Evolutionary conservation across 2,797 vertebrate genomes (phyloP).

Genomic region (Psittacula echo): DNA sequence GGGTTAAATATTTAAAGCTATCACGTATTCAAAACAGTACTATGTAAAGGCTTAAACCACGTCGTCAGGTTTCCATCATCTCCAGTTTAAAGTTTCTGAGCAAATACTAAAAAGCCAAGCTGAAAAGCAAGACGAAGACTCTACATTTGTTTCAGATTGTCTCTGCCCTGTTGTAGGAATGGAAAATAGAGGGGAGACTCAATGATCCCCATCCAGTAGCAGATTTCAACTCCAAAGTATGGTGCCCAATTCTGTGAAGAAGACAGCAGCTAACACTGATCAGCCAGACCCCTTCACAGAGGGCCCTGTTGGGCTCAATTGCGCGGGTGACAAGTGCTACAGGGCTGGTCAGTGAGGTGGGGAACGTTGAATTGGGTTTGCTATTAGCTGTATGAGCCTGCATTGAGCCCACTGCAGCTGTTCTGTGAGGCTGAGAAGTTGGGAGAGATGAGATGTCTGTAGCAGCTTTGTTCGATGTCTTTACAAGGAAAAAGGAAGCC

Average conservation of each 20-base stretch:
- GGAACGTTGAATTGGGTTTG: neutral
- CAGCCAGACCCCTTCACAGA: accelerated
- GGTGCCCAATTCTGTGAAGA: neutral
- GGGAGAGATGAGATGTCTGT: no score
- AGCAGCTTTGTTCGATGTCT: accelerated
- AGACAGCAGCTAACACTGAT: neutral
- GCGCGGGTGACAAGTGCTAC: neutral
- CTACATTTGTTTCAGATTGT: neutral
- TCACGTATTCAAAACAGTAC: neutral
- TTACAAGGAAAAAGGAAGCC: neutral
- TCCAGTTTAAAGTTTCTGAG: neutral
- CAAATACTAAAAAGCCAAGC: neutral
- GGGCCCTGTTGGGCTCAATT: no score
- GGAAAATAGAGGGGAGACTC: neutral
- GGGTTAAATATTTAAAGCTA: neutral
- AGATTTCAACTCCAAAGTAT: neutral
- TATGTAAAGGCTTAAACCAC: neutral
- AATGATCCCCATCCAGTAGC: no score
- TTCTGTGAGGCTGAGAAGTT: no score
- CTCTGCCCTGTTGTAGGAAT: neutral
- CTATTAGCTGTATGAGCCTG: neutral
- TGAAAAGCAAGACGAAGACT: neutral
- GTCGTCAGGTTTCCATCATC: neutral
- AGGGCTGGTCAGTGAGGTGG: neutral
- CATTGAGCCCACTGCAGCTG: neutral